Conservation (phyloP, 1,140 invertebrate genomes). For the Maniola jurtina region DNA sequence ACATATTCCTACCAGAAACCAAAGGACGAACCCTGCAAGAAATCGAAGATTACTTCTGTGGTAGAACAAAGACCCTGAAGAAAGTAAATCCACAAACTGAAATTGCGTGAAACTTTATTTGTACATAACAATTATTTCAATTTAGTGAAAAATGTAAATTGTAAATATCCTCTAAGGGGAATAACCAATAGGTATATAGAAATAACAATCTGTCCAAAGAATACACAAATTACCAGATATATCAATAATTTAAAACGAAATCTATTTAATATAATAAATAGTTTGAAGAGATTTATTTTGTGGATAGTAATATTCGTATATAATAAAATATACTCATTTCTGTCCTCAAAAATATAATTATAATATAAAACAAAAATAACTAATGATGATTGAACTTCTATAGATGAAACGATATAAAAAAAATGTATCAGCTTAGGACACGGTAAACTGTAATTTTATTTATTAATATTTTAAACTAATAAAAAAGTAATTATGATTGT, state of each 20-base stretch:
- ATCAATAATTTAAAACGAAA: background rate
- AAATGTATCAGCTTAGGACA: too few species aligned
- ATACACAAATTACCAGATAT: background rate
- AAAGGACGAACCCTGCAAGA: slow-evolving; percentile 89
- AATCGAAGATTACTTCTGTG: slow-evolving; percentile 85
- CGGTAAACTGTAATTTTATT: too few species aligned
- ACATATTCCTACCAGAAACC: slow-evolving; percentile 89
- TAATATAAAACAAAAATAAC: too few species aligned
- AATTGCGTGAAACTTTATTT: slow-evolving; percentile 37
- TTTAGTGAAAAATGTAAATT: background rate
- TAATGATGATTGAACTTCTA: background rate
- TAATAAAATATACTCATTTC: too few species aligned
- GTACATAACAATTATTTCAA: slow-evolving; percentile 1
- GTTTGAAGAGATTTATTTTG: too few species aligned
- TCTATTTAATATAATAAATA: too few species aligned
- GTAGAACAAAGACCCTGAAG: slow-evolving; percentile 60
- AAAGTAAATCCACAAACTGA: slow-evolving; percentile 41
- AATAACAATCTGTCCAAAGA: background rate
- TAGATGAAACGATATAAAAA: background rate
- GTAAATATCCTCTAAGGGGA: background rate
- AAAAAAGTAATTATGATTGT: background rate
- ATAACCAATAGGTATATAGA: background rate
- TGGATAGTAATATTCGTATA: too few species aligned
- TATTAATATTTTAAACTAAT: too few species aligned
- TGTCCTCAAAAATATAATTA: too few species aligned